phyloP scores from a whole-genome alignment of 1,140 invertebrate genomes.

The Zaprionus lachaisei region DNA sequence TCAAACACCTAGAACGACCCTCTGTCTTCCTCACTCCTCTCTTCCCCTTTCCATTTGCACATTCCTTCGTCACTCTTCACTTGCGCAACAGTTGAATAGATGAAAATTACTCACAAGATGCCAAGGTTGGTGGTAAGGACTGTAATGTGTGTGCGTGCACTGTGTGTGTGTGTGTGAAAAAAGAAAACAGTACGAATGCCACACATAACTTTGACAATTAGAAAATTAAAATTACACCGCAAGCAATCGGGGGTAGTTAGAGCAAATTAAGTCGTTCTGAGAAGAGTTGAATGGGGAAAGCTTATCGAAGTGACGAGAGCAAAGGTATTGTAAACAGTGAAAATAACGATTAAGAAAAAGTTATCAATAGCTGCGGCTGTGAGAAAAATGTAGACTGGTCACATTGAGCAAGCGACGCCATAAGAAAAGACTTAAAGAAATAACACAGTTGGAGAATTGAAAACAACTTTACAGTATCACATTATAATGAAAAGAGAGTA shows the following conservation, averaged over 20 bases:
- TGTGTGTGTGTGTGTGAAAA: constrained; percentile 10
- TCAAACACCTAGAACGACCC: constrained; percentile 19
- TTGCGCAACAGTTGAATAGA: constrained; percentile 75
- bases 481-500: too few relatives aligned
- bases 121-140: constrained; percentile 38
- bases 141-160: constrained; percentile 24
- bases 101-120: constrained; percentile 72
- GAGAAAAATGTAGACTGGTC: too few relatives aligned
- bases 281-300: neutral
- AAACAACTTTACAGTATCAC: too few relatives aligned
- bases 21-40: neutral
- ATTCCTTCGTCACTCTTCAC: neutral
- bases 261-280: neutral
- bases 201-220: constrained; percentile 71
- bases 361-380: too few relatives aligned
- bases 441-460: too few relatives aligned
- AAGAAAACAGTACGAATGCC: constrained; percentile 19
- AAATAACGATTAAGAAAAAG: too few relatives aligned
- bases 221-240: constrained; percentile 73
- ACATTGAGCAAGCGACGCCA: too few relatives aligned
- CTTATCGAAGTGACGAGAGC: too few relatives aligned
- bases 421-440: too few relatives aligned
- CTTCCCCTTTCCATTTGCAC: neutral
- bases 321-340: too few relatives aligned
- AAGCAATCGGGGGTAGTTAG: neutral